phyloP scores from a whole-genome alignment of 2,797 vertebrate species.

The Todus mexicanus region DNA sequence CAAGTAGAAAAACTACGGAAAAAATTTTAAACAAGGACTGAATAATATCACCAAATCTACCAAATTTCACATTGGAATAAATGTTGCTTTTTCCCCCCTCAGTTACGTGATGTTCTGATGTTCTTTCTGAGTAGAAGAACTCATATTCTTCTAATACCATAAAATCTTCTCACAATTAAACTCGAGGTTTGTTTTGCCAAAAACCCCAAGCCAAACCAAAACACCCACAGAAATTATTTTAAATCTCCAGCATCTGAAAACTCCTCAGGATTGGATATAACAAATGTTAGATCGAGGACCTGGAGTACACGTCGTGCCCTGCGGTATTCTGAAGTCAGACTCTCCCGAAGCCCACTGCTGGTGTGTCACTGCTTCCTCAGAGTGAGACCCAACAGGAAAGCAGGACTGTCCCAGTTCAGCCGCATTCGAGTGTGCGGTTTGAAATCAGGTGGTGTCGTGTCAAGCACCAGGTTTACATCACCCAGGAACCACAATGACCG shows the following conservation, averaged over 20 bases:
- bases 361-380: background rate
- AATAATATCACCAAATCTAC: background rate
- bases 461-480: background rate
- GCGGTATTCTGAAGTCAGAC: accelerated
- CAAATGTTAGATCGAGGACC: background rate
- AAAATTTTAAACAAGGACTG: background rate
- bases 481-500: background rate
- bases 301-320: background rate
- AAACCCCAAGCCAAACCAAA: background rate
- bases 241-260: background rate
- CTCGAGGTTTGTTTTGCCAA: background rate
- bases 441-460: background rate
- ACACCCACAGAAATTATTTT: background rate
- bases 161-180: background rate
- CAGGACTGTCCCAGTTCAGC: background rate
- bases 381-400: background rate
- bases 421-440: background rate
- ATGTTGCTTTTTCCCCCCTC: background rate
- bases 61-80: background rate
- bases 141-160: background rate
- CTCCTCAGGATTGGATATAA: background rate
- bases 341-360: background rate
- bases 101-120: too few relatives aligned
- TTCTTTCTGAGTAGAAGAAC: too few relatives aligned
- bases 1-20: background rate